Evolutionary conservation across 2,797 vertebrate genomes (phyloP).

Genomic region (Poecilia gillii): DNA sequence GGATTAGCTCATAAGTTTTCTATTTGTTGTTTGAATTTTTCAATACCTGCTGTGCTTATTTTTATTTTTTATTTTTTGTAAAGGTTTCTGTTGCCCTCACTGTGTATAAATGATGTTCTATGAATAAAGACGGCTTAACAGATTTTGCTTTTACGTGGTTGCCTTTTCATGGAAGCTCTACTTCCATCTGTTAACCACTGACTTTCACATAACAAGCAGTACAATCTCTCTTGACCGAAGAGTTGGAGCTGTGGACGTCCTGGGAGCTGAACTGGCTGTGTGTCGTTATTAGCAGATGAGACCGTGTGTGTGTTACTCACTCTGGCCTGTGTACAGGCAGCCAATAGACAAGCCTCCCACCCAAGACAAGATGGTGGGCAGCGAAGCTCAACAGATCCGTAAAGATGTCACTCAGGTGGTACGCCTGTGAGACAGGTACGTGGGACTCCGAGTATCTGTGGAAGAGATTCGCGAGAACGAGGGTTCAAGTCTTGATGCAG

Average conservation of each 20-base stretch:
- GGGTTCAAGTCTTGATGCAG: not conserved
- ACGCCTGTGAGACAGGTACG: conserved; percentile 89
- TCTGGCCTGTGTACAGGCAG: conserved; percentile 94
- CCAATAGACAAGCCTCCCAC: conserved; percentile 96
- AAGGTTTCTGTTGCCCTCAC: not conserved
- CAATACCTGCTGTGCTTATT: not conserved
- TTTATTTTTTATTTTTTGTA: not conserved
- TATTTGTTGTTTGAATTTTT: not conserved
- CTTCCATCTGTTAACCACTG: not conserved
- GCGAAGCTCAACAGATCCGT: conserved; percentile 94
- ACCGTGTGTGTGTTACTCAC: conserved; percentile 79
- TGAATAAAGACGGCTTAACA: not conserved
- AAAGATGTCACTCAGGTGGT: conserved; percentile 97
- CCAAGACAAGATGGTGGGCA: conserved; percentile 86
- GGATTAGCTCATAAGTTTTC: not conserved
- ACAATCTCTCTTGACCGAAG: not conserved
- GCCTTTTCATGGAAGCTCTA: not conserved
- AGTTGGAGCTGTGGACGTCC: not conserved
- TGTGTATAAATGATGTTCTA: not conserved
- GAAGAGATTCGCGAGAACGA: conserved; percentile 20
- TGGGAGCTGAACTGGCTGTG: not conserved
- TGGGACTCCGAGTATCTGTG: conserved; percentile 87
- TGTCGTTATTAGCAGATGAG: not conserved
- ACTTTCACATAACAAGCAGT: not conserved
- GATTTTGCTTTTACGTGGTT: not conserved